phyloP scores from a whole-genome alignment of 2,888 invertebrate genomes.

The Nezara viridula region DNA sequence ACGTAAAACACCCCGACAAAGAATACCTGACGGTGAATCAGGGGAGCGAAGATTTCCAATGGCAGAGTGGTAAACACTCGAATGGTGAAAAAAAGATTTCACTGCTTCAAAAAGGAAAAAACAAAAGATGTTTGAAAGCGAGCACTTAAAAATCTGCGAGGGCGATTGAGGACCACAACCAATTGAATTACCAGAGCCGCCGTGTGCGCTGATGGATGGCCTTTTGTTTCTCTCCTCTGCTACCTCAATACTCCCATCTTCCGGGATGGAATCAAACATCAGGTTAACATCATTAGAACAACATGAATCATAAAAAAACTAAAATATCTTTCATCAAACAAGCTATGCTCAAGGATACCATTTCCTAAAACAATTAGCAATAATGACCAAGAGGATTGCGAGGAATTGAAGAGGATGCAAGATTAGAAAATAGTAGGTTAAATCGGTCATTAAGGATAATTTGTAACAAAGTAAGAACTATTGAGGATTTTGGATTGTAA shows the following conservation, averaged over 20 bases:
- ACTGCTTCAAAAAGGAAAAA: neutral
- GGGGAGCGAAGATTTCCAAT: neutral
- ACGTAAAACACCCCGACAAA: no score
- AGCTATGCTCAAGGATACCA: no score
- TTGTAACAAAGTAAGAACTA: no score
- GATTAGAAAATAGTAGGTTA: no score
- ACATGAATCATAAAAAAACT: neutral
- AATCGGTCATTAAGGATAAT: no score
- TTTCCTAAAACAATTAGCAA: no score
- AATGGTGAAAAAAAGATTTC: neutral
- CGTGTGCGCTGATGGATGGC: neutral
- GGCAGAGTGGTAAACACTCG: neutral
- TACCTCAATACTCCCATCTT: neutral
- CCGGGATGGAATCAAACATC: neutral
- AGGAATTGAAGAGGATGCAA: no score
- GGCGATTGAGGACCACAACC: constrained; percentile 8
- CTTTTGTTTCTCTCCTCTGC: neutral
- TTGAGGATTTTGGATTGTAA: no score
- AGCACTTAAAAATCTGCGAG: neutral
- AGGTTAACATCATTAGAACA: neutral
- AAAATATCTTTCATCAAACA: neutral
- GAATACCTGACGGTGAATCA: neutral
- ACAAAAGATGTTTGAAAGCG: constrained; percentile 10
- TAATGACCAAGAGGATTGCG: no score
- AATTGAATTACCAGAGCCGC: neutral